phyloP scores from a whole-genome alignment of 1,140 invertebrate genomes.

The Euschistus heros region DNA sequence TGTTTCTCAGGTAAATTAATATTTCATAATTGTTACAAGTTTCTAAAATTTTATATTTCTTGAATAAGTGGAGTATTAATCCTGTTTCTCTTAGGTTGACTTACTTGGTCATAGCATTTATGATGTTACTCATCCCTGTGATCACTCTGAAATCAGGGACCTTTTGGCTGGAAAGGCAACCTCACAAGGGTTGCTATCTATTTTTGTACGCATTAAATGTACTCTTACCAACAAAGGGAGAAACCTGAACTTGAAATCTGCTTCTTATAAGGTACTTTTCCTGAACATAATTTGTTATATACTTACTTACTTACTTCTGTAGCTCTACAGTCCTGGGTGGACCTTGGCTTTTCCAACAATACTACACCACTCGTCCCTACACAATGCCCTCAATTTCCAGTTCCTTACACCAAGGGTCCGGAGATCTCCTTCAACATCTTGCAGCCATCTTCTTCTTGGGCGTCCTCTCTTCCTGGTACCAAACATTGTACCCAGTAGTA shows the following conservation, averaged over 20 bases:
- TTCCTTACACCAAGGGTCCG: no score
- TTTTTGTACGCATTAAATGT: conserved; percentile 78
- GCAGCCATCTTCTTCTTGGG: no score
- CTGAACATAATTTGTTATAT: neutral
- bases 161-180: conserved; percentile 51
- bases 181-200: conserved; percentile 34
- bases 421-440: no score
- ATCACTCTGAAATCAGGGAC: conserved; percentile 83
- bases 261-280: conserved; percentile 73
- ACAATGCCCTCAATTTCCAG: no score
- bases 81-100: conserved; percentile 60
- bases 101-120: conserved; percentile 87
- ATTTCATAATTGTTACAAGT: neutral
- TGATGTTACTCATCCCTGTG: conserved; percentile 89
- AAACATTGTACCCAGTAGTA: no score
- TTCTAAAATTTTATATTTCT: neutral
- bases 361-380: no score
- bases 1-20: conserved; percentile 62
- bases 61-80: neutral
- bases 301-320: no score
- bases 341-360: no score
- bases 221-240: conserved; percentile 81
- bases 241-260: conserved; percentile 84
- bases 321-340: no score
- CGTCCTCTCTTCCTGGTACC: no score